These are phyloP conservation scores for Drosophila bipectinata DNA, from an alignment of 1,140 invertebrate species.

Conservation along the genomic window DNA sequence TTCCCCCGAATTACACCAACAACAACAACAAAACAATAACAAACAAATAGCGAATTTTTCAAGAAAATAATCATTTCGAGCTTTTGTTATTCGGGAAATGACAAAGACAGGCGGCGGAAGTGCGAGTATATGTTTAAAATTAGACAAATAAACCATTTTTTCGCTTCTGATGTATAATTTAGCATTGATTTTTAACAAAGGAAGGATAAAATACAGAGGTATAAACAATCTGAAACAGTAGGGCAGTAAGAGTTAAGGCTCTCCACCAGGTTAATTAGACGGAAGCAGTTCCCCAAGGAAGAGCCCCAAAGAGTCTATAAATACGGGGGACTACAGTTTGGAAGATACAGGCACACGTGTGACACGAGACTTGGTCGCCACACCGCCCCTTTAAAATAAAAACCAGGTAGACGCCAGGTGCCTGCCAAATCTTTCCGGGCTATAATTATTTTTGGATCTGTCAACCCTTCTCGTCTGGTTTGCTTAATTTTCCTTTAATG, in stretches of 20 bases:
- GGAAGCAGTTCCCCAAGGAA: background rate
- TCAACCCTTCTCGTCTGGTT: conserved; percentile 31
- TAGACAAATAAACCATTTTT: conserved; percentile 34
- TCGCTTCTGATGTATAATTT: conserved; percentile 27
- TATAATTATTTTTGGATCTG: conserved; percentile 61
- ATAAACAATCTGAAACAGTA: too few species aligned
- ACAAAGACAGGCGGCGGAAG: conserved; percentile 45
- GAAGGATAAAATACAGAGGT: conserved; percentile 11
- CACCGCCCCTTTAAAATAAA: background rate
- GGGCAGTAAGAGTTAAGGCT: background rate
- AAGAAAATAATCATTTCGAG: conserved; percentile 40
- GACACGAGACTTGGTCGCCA: conserved; percentile 52
- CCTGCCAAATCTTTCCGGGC: conserved; percentile 33
- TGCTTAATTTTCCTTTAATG: conserved; percentile 46
- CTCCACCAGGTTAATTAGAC: background rate
- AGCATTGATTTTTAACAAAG: conserved; percentile 4
- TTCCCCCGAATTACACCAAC: conserved; percentile 31
- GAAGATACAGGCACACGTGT: conserved; percentile 52
- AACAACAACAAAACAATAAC: conserved; percentile 31
- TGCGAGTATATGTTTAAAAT: conserved; percentile 28
- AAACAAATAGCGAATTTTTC: conserved; percentile 43
- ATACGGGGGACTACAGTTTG: conserved; percentile 44
- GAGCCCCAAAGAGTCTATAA: conserved; percentile 23
- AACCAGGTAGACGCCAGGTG: conserved; percentile 29
- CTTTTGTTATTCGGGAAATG: conserved; percentile 33